Evolutionary conservation across 2,797 vertebrate genomes (phyloP).

Genomic region (Simalia tracyae): DNA sequence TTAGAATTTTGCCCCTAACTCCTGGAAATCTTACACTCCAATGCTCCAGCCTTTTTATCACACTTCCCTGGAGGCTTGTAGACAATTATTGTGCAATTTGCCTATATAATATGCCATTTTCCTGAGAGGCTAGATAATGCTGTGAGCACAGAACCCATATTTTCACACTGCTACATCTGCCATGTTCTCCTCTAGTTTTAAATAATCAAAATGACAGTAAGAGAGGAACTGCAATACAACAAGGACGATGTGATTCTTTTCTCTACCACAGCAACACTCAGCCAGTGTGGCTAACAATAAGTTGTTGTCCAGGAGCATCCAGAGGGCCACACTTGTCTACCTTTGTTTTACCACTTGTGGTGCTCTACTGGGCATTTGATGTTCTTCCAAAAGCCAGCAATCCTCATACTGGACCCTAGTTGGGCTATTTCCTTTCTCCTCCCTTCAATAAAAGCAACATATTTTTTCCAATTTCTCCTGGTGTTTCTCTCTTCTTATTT

Average conservation of each 20-base stretch:
- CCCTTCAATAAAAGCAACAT: neutral
- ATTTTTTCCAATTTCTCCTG: neutral
- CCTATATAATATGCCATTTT: neutral
- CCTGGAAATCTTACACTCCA: neutral
- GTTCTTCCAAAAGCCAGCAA: neutral
- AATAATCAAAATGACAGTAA: neutral
- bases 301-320: neutral
- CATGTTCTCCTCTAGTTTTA: neutral
- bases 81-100: neutral
- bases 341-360: neutral
- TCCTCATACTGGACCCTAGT: neutral
- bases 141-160: neutral
- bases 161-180: neutral
- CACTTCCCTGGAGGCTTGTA: neutral
- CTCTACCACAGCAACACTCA: neutral
- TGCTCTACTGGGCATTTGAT: neutral
- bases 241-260: neutral
- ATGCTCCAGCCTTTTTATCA: neutral
- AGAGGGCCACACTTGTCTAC: neutral
- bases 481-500: neutral
- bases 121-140: neutral
- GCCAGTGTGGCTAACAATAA: neutral
- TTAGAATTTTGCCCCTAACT: too few species aligned
- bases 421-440: neutral
- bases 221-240: neutral